phyloP scores from a whole-genome alignment of 2,888 invertebrate genomes.

The Acleris cristana region DNA sequence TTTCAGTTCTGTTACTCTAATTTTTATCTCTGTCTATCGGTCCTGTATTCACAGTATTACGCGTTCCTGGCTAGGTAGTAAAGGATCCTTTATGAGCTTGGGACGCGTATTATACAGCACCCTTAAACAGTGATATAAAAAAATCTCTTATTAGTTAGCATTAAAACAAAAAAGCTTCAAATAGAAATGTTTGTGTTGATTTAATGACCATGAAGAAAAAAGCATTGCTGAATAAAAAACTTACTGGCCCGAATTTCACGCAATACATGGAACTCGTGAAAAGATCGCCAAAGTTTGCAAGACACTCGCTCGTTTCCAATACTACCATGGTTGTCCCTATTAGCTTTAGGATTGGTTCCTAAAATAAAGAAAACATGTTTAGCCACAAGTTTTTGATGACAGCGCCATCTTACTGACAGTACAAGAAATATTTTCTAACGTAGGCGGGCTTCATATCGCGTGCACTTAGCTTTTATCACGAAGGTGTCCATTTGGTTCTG shows the following conservation, averaged over 20 bases:
- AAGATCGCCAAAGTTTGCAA: conserved; percentile 43
- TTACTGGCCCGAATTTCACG: conserved; percentile 56
- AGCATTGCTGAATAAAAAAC: conserved; percentile 39
- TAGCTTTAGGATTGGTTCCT: not conserved
- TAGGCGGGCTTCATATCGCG: not conserved
- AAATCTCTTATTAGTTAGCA: no score
- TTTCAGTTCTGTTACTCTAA: no score
- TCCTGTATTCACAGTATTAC: no score
- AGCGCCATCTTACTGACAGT: conserved; percentile 39
- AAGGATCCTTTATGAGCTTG: no score
- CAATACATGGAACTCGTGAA: conserved; percentile 64
- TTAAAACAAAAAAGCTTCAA: no score
- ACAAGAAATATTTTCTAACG: conserved; percentile 2
- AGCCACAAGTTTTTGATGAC: not conserved
- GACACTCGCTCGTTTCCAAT: conserved; percentile 51
- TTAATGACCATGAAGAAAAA: not conserved
- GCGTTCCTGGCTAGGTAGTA: no score
- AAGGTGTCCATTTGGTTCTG: not conserved
- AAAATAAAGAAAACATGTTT: not conserved
- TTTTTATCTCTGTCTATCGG: no score
- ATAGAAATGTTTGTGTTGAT: no score
- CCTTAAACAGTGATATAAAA: no score
- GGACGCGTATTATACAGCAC: no score
- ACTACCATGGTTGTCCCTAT: conserved; percentile 58
- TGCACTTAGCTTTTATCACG: not conserved